Conservation (phyloP, 2,797 vertebrate genomes). For the Orestias chungarensis region DNA sequence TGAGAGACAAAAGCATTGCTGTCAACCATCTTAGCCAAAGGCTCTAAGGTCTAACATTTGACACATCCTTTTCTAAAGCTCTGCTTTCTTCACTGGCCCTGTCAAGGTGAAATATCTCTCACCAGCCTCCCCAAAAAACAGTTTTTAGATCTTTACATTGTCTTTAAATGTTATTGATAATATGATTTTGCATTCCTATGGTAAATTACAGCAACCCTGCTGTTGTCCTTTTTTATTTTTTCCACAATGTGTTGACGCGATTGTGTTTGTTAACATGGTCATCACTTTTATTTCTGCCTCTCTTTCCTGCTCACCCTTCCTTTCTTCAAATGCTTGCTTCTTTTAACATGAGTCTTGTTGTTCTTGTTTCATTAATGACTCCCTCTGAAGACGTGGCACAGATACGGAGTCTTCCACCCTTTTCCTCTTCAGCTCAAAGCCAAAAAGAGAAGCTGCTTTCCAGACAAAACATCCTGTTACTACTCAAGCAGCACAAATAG, state of each 20-base stretch:
- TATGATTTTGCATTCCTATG: slow-evolving; percentile 25
- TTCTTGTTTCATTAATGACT: slow-evolving; percentile 59
- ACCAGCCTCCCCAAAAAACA: slow-evolving; percentile 59
- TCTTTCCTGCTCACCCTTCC: slow-evolving; percentile 10
- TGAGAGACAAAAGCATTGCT: slow-evolving; percentile 54
- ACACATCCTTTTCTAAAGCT: slow-evolving; percentile 58
- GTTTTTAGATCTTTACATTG: slow-evolving; percentile 43
- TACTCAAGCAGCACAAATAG: slow-evolving; percentile 29
- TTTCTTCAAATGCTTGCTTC: slow-evolving; percentile 36
- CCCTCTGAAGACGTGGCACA: slow-evolving; percentile 71
- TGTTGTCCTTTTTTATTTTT: not conserved
- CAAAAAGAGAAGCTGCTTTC: slow-evolving; percentile 32
- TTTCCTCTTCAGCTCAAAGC: slow-evolving; percentile 33
- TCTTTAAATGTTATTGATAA: slow-evolving; percentile 26
- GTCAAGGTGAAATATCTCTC: slow-evolving; percentile 63
- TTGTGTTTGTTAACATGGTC: slow-evolving; percentile 23
- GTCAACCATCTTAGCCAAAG: slow-evolving; percentile 53
- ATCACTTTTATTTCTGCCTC: slow-evolving; percentile 14
- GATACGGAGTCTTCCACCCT: slow-evolving; percentile 45
- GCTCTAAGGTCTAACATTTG: slow-evolving; percentile 43
- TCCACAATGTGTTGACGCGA: slow-evolving; percentile 14
- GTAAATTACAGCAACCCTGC: not conserved
- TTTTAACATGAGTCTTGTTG: slow-evolving; percentile 32
- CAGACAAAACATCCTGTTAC: slow-evolving; percentile 37
- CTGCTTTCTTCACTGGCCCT: slow-evolving; percentile 48